Evolutionary conservation across 2,797 vertebrate species (phyloP).

Genomic region (Neosilurus hyrtlii): DNA sequence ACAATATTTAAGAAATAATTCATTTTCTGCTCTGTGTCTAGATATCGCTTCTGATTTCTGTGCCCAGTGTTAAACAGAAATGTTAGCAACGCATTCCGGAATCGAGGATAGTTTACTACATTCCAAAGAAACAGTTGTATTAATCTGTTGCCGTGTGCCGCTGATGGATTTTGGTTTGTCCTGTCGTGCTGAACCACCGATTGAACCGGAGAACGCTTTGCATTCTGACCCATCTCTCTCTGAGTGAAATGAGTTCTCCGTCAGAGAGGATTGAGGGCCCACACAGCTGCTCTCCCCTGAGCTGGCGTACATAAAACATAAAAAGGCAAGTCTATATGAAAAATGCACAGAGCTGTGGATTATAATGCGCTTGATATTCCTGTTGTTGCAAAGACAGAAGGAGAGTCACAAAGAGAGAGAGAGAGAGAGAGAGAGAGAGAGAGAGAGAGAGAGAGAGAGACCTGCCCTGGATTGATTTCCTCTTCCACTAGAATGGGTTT

Average conservation of each 20-base stretch:
- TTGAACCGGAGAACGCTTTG: conserved; percentile 45
- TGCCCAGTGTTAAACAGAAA: too few relatives aligned
- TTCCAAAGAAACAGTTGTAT: conserved; percentile 26
- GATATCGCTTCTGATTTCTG: neutral
- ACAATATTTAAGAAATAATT: neutral
- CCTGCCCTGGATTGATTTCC: conserved; percentile 72
- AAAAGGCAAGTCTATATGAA: conserved; percentile 77
- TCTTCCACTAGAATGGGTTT: conserved; percentile 69
- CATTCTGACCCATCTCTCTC: conserved; percentile 64
- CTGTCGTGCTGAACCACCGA: conserved; percentile 44
- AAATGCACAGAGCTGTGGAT: conserved; percentile 78
- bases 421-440: conserved; percentile 52
- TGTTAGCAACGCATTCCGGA: neutral
- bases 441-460: conserved; percentile 68
- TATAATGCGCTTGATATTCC: conserved; percentile 76
- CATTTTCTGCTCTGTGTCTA: neutral
- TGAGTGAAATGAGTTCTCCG: conserved; percentile 72
- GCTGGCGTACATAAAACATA: conserved; percentile 79
- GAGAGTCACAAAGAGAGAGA: conserved; percentile 46
- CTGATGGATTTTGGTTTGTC: conserved; percentile 32
- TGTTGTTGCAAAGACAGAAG: conserved; percentile 61
- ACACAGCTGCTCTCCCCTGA: conserved; percentile 79
- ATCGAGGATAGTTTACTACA: neutral
- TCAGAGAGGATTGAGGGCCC: conserved; percentile 70
- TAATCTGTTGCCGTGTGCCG: conserved; percentile 19